Percentiles rank a stretch among this genome's conserved stretches.
phyloP scores from a whole-genome alignment of 1,140 invertebrate species.

The Aphis craccivora region DNA sequence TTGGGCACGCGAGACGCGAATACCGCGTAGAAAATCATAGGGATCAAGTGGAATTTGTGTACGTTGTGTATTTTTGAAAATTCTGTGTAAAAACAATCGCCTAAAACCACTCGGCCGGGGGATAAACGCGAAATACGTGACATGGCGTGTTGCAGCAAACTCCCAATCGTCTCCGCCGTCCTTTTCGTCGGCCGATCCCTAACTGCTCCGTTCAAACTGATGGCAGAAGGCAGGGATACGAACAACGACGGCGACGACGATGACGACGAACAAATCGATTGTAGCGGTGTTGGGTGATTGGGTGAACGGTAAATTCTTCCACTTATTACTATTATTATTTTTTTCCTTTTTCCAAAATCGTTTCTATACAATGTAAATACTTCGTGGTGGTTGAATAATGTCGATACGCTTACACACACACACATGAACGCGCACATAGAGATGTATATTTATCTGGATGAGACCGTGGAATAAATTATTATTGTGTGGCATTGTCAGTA shows the following conservation, averaged over 20 bases:
- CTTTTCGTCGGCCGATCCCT: background rate
- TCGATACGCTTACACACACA: background rate
- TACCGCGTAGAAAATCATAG: background rate
- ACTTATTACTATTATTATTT: background rate
- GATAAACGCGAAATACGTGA: background rate
- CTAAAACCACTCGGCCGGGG: background rate
- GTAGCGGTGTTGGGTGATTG: background rate
- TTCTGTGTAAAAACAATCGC: constrained; percentile 7
- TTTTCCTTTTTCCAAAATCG: background rate
- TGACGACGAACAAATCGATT: background rate
- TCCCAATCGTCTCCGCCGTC: background rate
- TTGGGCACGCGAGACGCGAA: background rate
- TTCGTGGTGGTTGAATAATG: background rate
- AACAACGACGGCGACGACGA: background rate
- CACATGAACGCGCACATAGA: background rate
- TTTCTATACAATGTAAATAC: background rate
- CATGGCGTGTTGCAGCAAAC: background rate
- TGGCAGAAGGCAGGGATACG: background rate
- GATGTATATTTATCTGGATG: background rate
- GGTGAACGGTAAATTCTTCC: background rate
- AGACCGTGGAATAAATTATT: constrained; percentile 19
- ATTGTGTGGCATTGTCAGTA: background rate
- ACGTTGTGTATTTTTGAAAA: background rate
- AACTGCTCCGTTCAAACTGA: background rate
- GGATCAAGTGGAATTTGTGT: constrained; percentile 7